Evolutionary conservation across 2,113 vertebrate genomes (phyloP), one percentile per base, ranked within the genome.

Genomic region (Spea bombifrons): DNA sequence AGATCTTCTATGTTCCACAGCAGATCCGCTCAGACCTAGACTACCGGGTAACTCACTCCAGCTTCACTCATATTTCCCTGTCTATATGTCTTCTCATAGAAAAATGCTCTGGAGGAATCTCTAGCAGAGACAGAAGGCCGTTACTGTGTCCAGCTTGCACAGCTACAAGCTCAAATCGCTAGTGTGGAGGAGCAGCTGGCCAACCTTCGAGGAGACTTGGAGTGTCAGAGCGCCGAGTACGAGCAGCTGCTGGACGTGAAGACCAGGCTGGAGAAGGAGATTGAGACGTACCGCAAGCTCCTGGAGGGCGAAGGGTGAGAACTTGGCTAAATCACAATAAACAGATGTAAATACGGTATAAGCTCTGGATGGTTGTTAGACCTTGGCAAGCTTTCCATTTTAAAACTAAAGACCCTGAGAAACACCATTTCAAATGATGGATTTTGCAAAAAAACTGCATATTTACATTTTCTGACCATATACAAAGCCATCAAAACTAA

Each of bases 91-190:
- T 65, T 65, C 30, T 52, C 49, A 59, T 69, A 96, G 95, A 96
- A 95, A 94, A 79, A 78, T 1, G 85, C 92, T 17, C 83, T 95
- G 82, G 94, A 95, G 83, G 81, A 59, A 1, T 92, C 90, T 0
- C 78, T 96, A 17, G 83, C 77, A 0, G 93, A 95, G 48, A 94
- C 90, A 0, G 88, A 96, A 71, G 45, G 0, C 0, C 84, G 85
- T 8, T 96, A 90, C 48, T 16, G 85, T 47, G 78, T 82, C 82
- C 86, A 87, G 76, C 91, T 96, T 72, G 80, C 83, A 5, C 65
- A 82, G 17, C 82, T 94, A 4, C 94, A 95, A 81, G 3, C 3
- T 8, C 82, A 86, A 64, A 91, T 95, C 65, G 82, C 86, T 4
- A 5, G 8, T 17, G 15, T 95, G 76, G 95, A 96, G 80, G 84